A percentile compares a stretch with the other conserved stretches of the same genome.
These are phyloP conservation scores for Zoanthus sociatus DNA, from an alignment of 92 coral and sea anemone species.

Conservation along the genomic window DNA sequence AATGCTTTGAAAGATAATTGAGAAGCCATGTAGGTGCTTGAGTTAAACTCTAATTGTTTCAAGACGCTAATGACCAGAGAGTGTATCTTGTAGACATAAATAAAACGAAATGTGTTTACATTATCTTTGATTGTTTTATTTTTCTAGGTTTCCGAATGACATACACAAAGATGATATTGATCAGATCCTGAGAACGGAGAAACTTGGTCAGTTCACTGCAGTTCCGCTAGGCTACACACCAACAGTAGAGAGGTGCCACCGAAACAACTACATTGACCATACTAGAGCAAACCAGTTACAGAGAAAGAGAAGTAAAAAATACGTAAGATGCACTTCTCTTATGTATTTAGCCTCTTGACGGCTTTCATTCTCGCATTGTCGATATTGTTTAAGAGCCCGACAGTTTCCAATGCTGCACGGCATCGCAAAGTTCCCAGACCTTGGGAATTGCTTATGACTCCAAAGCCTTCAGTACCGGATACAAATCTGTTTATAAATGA, in stretches of 20 bases:
- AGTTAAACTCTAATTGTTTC: constrained; percentile 22
- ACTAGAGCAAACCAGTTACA: background rate
- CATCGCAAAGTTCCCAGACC: constrained; percentile 32
- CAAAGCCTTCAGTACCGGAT: constrained; percentile 2
- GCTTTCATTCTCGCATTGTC: constrained; percentile 4
- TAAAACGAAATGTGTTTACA: constrained; percentile 31
- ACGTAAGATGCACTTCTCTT: constrained; percentile 19
- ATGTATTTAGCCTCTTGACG: background rate
- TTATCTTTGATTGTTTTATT: constrained; percentile 28
- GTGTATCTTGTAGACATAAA: constrained; percentile 22
- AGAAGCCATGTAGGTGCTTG: constrained; percentile 12
- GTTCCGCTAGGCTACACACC: constrained; percentile 38
- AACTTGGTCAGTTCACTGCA: background rate
- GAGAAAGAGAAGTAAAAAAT: background rate
- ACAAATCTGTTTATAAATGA: background rate
- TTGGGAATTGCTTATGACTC: constrained; percentile 36
- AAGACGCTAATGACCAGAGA: constrained; percentile 20
- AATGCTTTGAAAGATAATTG: background rate
- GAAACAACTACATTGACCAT: background rate
- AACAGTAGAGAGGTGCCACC: background rate
- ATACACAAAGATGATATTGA: constrained; percentile 35
- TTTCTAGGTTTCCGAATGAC: constrained; percentile 41
- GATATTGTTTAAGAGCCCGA: background rate
- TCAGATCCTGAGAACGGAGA: constrained; percentile 27
- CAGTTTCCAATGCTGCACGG: constrained; percentile 8